These are phyloP conservation scores for Myotis vivesi DNA, from an alignment of 2,797 vertebrate genomes.

Conservation along the genomic window DNA sequence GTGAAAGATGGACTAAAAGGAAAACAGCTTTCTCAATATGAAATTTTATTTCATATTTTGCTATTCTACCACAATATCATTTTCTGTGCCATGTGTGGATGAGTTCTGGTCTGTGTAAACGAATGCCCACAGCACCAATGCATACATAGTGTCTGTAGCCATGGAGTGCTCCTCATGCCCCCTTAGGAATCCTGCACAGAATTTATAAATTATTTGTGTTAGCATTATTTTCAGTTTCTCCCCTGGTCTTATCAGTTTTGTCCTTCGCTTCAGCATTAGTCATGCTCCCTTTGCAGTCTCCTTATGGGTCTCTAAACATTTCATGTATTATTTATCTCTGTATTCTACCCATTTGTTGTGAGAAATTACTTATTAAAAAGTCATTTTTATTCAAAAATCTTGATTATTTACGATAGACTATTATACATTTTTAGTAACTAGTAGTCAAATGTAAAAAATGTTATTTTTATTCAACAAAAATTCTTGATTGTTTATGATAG, in stretches of 20 bases:
- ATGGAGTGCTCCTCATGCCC: not conserved
- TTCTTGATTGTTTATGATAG: not conserved
- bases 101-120: not conserved
- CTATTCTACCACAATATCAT: not conserved
- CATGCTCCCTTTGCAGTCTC: not conserved
- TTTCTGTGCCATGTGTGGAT: not conserved
- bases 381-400: not conserved
- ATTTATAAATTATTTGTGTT: not conserved
- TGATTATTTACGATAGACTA: not conserved
- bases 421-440: not conserved
- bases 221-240: not conserved
- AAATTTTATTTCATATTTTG: not conserved
- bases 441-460: not conserved
- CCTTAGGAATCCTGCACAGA: not conserved
- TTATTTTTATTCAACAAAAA: not conserved
- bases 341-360: not conserved
- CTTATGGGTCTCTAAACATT: not conserved
- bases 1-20: not conserved
- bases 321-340: not conserved
- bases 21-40: not conserved
- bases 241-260: not conserved
- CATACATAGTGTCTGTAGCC: too few relatives aligned
- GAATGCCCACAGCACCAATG: rapidly evolving
- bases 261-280: not conserved
- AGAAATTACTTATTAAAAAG: not conserved